A percentile compares a stretch with the other conserved stretches of the same genome.
Evolutionary conservation across 2,888 invertebrate genomes (phyloP).

Genomic region (Charanyca ferruginea): DNA sequence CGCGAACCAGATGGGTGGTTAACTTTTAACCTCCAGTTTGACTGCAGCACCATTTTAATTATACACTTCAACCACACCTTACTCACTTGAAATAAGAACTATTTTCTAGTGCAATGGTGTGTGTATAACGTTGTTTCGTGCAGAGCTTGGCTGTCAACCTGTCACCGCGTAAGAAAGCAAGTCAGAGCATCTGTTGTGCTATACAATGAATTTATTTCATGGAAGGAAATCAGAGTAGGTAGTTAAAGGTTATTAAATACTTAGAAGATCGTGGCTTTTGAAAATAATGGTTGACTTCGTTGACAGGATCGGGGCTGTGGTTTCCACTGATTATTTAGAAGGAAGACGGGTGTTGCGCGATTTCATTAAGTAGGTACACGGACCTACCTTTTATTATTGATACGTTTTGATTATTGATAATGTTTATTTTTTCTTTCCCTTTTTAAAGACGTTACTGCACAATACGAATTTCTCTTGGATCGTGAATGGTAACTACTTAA

Average conservation of each 20-base stretch:
- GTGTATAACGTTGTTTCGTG: conserved; percentile 39
- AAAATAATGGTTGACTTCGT: conserved; percentile 26
- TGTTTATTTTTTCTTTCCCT: no score
- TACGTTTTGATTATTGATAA: no score
- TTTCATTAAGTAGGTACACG: not conserved
- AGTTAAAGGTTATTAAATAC: conserved; percentile 51
- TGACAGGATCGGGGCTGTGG: not conserved
- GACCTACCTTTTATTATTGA: no score
- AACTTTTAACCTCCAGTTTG: conserved; percentile 78
- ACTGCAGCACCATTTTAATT: conserved; percentile 34
- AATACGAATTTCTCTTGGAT: no score
- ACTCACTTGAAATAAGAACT: not conserved
- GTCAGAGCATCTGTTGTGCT: conserved; percentile 70
- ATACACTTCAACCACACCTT: not conserved
- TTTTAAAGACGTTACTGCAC: no score
- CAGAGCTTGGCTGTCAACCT: conserved; percentile 62
- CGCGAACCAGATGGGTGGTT: conserved; percentile 75
- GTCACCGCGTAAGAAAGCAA: conserved; percentile 76
- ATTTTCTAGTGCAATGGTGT: conserved; percentile 1
- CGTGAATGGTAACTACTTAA: no score
- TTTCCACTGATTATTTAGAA: conserved; percentile 7
- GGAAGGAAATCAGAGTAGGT: conserved; percentile 67
- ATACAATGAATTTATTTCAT: conserved; percentile 80
- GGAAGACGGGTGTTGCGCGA: not conserved
- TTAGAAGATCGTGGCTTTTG: conserved; percentile 46